Base-by-base conservation (phyloP, 2,888 invertebrate genomes). In the Eulithis prunata region DNA sequence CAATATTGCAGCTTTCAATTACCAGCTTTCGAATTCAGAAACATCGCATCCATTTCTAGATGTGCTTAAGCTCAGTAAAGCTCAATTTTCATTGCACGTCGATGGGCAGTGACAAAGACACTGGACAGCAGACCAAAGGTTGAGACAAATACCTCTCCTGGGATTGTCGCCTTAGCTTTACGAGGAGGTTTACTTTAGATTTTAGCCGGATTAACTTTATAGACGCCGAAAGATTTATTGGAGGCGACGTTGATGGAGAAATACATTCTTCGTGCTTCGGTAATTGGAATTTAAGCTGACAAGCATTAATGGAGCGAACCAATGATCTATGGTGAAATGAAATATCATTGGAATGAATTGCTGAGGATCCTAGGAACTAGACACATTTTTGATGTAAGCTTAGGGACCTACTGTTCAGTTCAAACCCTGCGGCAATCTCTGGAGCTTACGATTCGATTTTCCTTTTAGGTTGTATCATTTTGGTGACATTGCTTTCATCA, bases 111-210 rank as follows among this genome's bases (percentile, higher is more conserved):
- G 62, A 46, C 49, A 59, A 47, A 41, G 52, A n/a, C 47, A 45
- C 45, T 49, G 32, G 28, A 58, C 52, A 47, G 62, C 45, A 6
- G 57, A 57, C 55, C 63, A 57, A 63, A 67, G 63, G 67, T 57
- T 66, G 45, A 63, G 59, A 63, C 63, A 66, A 63, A 62, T 62
- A 52, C 12, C 52, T 63, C 67, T 53, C 63, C 47, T 1, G 63
- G 60, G 67, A 63, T 59, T 55, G 54, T 59, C 57, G 46, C 49
- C 63, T 53, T 54, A 49, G 53, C 53, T 64, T 61, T 61, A 61
- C 68, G 68, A 52, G 54, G 55, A 67, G 63, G 61, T 64, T 68
- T 58, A 64, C 68, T 68, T 68, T 64, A 64, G 61, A 55, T 64
- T 60, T 64, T 62, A 61, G 54, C 49, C 32, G 61, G 64, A 68